Evolutionary conservation across 2,113 vertebrate genomes (phyloP).

Genomic region (Nothoprocta perdicaria): DNA sequence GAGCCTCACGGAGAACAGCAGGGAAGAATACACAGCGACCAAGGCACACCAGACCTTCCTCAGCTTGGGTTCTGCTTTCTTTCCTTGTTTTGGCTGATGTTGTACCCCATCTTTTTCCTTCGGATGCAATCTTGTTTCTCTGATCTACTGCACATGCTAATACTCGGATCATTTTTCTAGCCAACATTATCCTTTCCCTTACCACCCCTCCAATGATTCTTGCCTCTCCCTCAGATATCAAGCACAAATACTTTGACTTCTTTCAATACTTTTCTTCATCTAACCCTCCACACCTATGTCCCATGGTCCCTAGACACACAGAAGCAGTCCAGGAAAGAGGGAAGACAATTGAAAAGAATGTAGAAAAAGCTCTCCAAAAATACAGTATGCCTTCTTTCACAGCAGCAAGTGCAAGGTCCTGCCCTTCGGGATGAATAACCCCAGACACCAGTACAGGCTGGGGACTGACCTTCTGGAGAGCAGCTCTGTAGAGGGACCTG

Average conservation of each 20-base stretch:
- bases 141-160: neutral
- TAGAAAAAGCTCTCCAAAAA: neutral
- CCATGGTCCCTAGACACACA: accelerated
- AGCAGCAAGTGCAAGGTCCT: no score
- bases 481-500: no score
- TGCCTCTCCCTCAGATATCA: neutral
- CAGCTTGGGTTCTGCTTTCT: neutral
- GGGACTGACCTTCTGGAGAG: no score
- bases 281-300: neutral
- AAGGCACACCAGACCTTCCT: neutral
- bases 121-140: neutral
- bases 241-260: neutral
- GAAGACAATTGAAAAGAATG: neutral
- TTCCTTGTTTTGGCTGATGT: neutral
- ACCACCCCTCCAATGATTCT: neutral
- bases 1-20: accelerated
- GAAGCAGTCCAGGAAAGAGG: neutral
- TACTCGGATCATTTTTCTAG: neutral
- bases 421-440: no score
- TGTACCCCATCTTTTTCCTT: neutral
- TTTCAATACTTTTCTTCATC: neutral
- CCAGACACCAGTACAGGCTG: no score
- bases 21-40: neutral
- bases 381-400: neutral
- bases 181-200: neutral